Evolutionary conservation across 2,888 invertebrate genomes (phyloP).

Genomic region (Campaea margaritaria): DNA sequence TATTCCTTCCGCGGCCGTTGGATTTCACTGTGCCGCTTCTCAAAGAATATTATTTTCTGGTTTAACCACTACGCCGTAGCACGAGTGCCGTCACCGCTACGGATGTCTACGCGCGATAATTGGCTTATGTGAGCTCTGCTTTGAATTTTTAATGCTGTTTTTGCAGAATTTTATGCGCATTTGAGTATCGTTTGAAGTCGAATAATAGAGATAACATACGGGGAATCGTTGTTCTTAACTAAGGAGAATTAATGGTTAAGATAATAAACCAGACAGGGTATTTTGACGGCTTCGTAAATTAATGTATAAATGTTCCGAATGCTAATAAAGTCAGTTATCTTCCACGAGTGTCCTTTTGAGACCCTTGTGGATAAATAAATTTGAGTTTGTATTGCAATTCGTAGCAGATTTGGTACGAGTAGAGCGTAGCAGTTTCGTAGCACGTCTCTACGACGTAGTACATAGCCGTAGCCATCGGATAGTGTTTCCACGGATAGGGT

Average conservation of each 20-base stretch:
- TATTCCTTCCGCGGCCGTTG: conserved; percentile 10
- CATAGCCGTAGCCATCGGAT: conserved; percentile 8
- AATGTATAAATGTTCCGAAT: too few species aligned
- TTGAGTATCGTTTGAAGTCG: conserved; percentile 10
- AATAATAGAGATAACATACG: too few species aligned
- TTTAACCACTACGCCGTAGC: conserved; percentile 34
- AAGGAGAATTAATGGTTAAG: too few species aligned
- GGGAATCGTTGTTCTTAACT: too few species aligned
- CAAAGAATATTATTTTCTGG: conserved; percentile 21
- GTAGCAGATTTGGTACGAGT: conserved; percentile 7
- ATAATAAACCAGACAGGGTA: too few species aligned
- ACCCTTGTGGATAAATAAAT: background rate
- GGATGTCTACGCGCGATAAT: conserved; percentile 47
- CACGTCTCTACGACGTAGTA: conserved; percentile 11
- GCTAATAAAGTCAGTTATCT: too few species aligned
- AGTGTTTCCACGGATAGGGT: conserved; percentile 15
- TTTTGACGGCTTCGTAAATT: too few species aligned
- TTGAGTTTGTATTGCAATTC: conserved; percentile 7
- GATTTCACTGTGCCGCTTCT: conserved; percentile 23
- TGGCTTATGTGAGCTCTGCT: conserved; percentile 43
- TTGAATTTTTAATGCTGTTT: conserved; percentile 26
- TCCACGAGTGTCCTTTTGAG: too few species aligned
- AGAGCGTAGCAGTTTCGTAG: conserved; percentile 39
- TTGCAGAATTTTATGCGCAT: conserved; percentile 35
- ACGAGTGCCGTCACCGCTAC: conserved; percentile 20